Base-by-base conservation (phyloP, 1,140 invertebrate genomes). In the Sarcophaga peregrina region DNA sequence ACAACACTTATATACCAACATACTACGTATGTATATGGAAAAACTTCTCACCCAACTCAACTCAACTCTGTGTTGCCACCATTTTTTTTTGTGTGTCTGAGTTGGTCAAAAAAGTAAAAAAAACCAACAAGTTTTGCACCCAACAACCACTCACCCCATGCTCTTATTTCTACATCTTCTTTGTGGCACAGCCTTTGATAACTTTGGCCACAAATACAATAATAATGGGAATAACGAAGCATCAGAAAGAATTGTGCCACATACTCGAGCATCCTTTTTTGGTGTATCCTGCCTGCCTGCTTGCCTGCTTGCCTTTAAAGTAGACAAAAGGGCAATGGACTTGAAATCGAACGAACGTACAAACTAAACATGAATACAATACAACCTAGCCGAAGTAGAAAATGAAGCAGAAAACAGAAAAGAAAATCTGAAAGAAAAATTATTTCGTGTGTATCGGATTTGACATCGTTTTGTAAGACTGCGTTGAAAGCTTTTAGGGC, bases 281-380 rank as follows among this genome's bases (percentile, higher is more conserved):
- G 20, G 62, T n/a, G 62, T 68, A 68, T 68, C 62, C 62, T 68
- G 17, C n/a, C 62, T 68, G 7, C 17, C 20, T 20, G 25, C 62
- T n/a, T 68, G 17, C n/a, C 62, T 68, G 7, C 17, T 3, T 20
- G 25, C 25, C 25, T 37, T 37, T 37, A 37, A 37, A 37, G 62
- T 68, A 37, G 62, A 20, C 17, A 68, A 68, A 68, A 68, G 62
- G 62, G 17, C 62, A 68, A 68, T 68, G 62, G 62, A 68, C 62
- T 68, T 68, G 62, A 68, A 68, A 68, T 68, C 20, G 8, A 68
- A 68, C 7, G 62, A 68, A 68, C 25, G n/a, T n/a, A n/a, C n/a
- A n/a, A n/a, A n/a, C n/a, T n/a, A n/a, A n/a, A n/a, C n/a, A n/a
- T n/a, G n/a, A n/a, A n/a, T n/a, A n/a, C n/a, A n/a, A n/a, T n/a